phyloP scores from a whole-genome alignment of 2,888 invertebrate genomes.

The Spodoptera littoralis region DNA sequence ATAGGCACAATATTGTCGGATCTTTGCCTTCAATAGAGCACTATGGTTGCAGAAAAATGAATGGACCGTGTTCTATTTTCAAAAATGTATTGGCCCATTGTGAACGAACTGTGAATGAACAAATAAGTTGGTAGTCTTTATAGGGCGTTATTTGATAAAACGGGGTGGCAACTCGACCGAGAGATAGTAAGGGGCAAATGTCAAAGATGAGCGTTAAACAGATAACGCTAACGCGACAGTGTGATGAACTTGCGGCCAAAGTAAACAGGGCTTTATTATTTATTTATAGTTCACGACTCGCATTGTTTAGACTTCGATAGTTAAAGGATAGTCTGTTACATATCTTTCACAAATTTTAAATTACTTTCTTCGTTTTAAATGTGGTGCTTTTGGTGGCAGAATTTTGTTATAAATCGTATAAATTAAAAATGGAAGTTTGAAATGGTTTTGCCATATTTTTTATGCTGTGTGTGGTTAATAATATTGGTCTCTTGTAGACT shows the following conservation, averaged over 20 bases:
- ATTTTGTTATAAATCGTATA: not conserved
- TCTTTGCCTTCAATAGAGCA: conserved; percentile 51
- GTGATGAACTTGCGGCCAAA: conserved; percentile 78
- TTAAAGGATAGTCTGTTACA: conserved; percentile 29
- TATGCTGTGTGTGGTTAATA: too few relatives aligned
- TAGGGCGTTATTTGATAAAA: conserved; percentile 75
- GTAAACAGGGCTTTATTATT: conserved; percentile 75
- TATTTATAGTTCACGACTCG: conserved; percentile 57
- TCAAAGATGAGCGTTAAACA: conserved; percentile 79
- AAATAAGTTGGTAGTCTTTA: conserved; percentile 76
- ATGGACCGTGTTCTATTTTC: conserved; percentile 59
- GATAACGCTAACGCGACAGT: conserved; percentile 78
- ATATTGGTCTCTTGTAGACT: too few relatives aligned
- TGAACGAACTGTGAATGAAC: conserved; percentile 72
- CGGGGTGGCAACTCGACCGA: conserved; percentile 79
- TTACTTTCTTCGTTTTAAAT: not conserved
- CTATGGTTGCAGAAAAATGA: conserved; percentile 52
- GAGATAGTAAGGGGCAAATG: conserved; percentile 80
- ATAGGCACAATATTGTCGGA: conserved; percentile 45
- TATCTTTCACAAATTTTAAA: conserved; percentile 1
- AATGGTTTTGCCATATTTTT: too few relatives aligned
- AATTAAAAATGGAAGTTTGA: too few relatives aligned
- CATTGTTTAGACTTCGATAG: conserved; percentile 59
- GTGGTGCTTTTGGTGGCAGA: not conserved
- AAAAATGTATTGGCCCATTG: conserved; percentile 66